Conservation (phyloP, 2,113 vertebrate species). For the Gallinago jamesoni region DNA sequence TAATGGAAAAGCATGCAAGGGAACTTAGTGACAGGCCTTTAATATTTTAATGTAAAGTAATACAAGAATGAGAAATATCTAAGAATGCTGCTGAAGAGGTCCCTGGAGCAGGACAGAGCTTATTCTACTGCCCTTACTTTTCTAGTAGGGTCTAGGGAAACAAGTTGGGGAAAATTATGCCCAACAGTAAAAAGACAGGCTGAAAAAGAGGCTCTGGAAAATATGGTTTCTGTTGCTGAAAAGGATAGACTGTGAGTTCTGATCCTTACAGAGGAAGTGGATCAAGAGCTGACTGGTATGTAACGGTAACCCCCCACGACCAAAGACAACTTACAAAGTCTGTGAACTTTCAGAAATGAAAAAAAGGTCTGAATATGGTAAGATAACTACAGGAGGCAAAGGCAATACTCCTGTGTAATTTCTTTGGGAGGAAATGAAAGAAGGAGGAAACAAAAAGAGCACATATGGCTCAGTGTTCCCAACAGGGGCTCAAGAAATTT, state of each 20-base stretch:
- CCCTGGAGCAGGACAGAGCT: not conserved
- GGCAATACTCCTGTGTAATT: not conserved
- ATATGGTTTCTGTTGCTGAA: not conserved
- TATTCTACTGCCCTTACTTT: not conserved
- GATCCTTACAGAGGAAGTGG: not conserved
- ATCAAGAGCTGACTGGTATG: not conserved
- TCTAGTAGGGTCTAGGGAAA: not conserved
- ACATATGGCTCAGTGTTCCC: not conserved
- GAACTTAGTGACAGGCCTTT: not conserved
- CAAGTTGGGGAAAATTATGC: not conserved
- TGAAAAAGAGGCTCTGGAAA: not conserved
- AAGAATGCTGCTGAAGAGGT: not conserved
- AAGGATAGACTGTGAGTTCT: not conserved
- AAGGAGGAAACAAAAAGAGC: not conserved
- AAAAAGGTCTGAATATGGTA: not conserved
- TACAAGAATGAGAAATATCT: not conserved
- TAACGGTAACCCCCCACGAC: fast-evolving
- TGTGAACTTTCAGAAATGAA: not conserved
- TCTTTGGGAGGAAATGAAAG: not conserved
- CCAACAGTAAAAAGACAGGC: not conserved
- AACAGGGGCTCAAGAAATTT: not conserved
- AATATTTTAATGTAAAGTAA: slow-evolving; percentile 23
- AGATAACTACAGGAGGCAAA: not conserved
- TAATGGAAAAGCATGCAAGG: not conserved
- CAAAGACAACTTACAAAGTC: not conserved